These are phyloP conservation scores for Gastrophryne carolinensis DNA, from an alignment of 2,797 vertebrate genomes.

Conservation along the genomic window DNA sequence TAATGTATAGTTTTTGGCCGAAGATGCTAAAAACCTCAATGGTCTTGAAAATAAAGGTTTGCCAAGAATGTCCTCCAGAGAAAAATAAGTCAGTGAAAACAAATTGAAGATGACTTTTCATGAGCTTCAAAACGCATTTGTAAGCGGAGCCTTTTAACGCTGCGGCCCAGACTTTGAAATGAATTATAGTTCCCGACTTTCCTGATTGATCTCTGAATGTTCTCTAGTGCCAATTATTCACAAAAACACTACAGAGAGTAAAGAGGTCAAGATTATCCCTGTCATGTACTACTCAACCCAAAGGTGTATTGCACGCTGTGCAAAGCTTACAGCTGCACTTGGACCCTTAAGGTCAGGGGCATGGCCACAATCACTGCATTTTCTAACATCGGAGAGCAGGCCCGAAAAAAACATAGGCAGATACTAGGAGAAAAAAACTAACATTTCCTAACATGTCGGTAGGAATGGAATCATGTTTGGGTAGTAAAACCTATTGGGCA, in stretches of 20 bases:
- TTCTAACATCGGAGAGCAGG: too few species aligned
- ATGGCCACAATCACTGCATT: too few species aligned
- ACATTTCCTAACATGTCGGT: too few species aligned
- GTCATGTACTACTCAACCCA: conserved; percentile 17
- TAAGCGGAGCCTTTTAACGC: conserved; percentile 20
- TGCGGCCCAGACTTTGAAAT: conserved; percentile 15
- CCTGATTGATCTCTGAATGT: conserved; percentile 9
- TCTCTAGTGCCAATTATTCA: conserved; percentile 9
- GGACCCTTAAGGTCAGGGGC: too few species aligned
- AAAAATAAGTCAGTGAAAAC: conserved; percentile 35
- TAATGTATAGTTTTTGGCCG: conserved; percentile 45
- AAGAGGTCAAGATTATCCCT: too few species aligned
- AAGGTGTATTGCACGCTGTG: background rate
- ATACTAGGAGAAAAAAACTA: too few species aligned
- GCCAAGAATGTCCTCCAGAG: conserved; percentile 44
- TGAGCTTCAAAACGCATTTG: conserved; percentile 39
- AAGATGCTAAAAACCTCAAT: conserved; percentile 7
- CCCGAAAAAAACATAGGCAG: too few species aligned
- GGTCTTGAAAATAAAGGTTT: conserved; percentile 24
- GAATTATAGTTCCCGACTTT: conserved; percentile 21
- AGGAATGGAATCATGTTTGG: too few species aligned
- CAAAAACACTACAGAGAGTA: too few species aligned
- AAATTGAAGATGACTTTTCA: conserved; percentile 49
- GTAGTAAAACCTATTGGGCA: too few species aligned
- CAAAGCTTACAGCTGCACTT: too few species aligned